Evolutionary conservation across 2,888 invertebrate species (phyloP).

Genomic region (Meteorus cinctellus): DNA sequence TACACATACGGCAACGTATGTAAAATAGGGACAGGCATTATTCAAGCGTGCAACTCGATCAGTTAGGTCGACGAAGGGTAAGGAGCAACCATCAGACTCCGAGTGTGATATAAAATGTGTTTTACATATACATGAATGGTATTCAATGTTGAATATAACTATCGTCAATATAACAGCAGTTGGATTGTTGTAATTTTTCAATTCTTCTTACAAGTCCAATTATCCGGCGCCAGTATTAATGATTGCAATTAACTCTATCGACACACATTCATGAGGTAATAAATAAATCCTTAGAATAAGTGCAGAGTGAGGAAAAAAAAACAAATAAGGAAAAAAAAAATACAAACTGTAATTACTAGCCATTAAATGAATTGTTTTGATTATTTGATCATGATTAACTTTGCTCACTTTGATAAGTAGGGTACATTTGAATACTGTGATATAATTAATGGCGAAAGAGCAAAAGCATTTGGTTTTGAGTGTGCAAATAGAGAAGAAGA

Average conservation of each 20-base stretch:
- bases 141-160: not conserved
- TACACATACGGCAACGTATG: slow-evolving; percentile 15
- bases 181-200: not conserved
- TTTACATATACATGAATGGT: slow-evolving; percentile 15
- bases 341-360: not conserved
- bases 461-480: slow-evolving; percentile 6
- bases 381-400: not conserved
- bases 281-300: slow-evolving; percentile 9
- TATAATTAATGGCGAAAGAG: slow-evolving; percentile 8
- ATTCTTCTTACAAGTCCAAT: slow-evolving; percentile 4
- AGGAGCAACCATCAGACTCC: not conserved
- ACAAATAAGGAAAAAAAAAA: not conserved
- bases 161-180: not conserved
- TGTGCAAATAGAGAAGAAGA: not conserved
- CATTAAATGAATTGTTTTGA: not conserved
- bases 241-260: slow-evolving; percentile 8
- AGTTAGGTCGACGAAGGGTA: slow-evolving; percentile 22
- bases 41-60: slow-evolving; percentile 36
- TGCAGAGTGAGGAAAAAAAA: not conserved
- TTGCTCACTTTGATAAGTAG: not conserved
- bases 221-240: slow-evolving; percentile 31
- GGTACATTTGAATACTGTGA: slow-evolving; percentile 9
- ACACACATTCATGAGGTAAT: slow-evolving; percentile 7
- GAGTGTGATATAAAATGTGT: slow-evolving; percentile 21
- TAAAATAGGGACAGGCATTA: slow-evolving; percentile 37